These are phyloP conservation scores for Engystomops pustulosus DNA, from an alignment of 2,113 vertebrate species.

Conservation along the genomic window DNA sequence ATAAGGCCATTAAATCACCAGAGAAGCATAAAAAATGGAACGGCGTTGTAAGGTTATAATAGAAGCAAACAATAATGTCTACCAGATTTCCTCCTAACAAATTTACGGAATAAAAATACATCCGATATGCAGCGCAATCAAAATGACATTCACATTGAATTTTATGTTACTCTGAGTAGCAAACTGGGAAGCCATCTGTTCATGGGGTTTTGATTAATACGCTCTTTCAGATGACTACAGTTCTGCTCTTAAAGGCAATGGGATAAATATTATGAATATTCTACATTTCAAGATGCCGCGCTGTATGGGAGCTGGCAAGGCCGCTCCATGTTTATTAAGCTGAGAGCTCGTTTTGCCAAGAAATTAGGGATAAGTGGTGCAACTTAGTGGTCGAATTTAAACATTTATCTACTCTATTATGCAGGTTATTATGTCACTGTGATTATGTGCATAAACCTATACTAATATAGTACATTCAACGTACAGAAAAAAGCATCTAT, in stretches of 20 bases:
- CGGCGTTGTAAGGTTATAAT: constrained; percentile 37
- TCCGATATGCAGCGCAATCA: constrained; percentile 48
- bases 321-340: not conserved
- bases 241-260: constrained; percentile 3
- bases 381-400: not conserved
- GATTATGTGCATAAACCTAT: too few species aligned
- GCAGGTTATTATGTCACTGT: not conserved
- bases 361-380: constrained; percentile 10
- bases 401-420: not conserved
- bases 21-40: constrained; percentile 34
- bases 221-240: constrained; percentile 17
- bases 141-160: constrained; percentile 54
- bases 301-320: not conserved
- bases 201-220: constrained; percentile 50
- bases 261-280: constrained; percentile 38
- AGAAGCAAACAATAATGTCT: constrained; percentile 49
- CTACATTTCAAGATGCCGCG: not conserved
- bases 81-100: constrained; percentile 49
- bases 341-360: not conserved
- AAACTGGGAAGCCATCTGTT: constrained; percentile 57
- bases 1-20: constrained; percentile 22
- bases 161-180: constrained; percentile 54
- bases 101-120: constrained; percentile 58
- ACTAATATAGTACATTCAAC: too few species aligned
- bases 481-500: too few species aligned